Evolutionary conservation across 1,140 invertebrate species (phyloP).

Genomic region (Lepidurus arcticus): DNA sequence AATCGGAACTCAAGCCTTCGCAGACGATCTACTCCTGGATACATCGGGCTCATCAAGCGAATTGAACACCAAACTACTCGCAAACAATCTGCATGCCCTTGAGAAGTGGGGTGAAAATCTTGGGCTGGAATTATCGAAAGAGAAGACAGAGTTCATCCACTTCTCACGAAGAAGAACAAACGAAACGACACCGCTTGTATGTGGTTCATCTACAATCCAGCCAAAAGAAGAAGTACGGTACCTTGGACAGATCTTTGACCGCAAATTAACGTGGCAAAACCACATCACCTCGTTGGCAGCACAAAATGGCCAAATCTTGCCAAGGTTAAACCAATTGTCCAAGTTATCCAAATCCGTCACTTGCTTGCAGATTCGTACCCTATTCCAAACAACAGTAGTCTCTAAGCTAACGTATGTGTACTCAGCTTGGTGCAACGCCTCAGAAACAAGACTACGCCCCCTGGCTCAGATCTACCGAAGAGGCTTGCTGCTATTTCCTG

Average conservation of each 20-base stretch:
- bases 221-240: slow-evolving; percentile 23
- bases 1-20: slow-evolving; percentile 22
- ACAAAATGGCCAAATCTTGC: neutral
- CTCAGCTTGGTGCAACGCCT: slow-evolving; percentile 1
- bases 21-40: slow-evolving; percentile 25
- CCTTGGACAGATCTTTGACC: slow-evolving; percentile 23
- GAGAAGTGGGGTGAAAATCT: slow-evolving; percentile 18
- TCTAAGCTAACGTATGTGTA: neutral
- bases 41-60: neutral
- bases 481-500: neutral
- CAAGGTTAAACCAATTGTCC: neutral
- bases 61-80: slow-evolving; percentile 25
- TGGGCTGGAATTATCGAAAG: neutral
- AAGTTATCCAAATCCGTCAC: neutral
- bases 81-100: neutral
- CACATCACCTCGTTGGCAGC: slow-evolving; percentile 26
- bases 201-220: neutral
- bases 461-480: neutral
- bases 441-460: neutral
- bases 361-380: neutral
- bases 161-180: neutral
- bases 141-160: slow-evolving; percentile 24
- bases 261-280: slow-evolving; percentile 14
- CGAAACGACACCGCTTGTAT: neutral
- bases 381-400: neutral